Evolutionary conservation across 1,140 invertebrate genomes (phyloP).

Genomic region (Drosophila ananassae): DNA sequence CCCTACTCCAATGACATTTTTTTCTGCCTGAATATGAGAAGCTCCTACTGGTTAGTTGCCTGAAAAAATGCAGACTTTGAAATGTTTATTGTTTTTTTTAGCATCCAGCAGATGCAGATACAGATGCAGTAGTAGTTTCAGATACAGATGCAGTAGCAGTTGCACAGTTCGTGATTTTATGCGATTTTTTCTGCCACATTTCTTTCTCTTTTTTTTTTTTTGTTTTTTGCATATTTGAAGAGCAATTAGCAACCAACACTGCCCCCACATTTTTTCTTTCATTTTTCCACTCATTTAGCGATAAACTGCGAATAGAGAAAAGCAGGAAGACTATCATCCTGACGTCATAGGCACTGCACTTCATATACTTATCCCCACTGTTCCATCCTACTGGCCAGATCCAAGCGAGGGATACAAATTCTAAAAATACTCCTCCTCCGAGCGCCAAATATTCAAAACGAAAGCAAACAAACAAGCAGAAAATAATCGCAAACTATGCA

Average conservation of each 20-base stretch:
- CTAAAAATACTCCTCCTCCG: conserved; percentile 37
- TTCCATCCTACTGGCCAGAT: conserved; percentile 1
- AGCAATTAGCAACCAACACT: conserved; percentile 58
- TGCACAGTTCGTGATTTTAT: conserved; percentile 71
- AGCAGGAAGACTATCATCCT: conserved; percentile 7
- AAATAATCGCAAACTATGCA: conserved; percentile 19
- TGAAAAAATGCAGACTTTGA: conserved; percentile 37
- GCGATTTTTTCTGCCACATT: conserved; percentile 40
- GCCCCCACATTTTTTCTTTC: neutral
- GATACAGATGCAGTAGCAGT: conserved; percentile 26
- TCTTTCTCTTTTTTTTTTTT: conserved; percentile 10
- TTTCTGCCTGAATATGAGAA: conserved; percentile 54
- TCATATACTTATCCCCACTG: neutral
- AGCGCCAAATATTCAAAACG: conserved; percentile 21
- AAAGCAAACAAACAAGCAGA: conserved; percentile 27
- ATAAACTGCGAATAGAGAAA: conserved; percentile 51
- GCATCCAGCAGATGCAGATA: conserved; percentile 16
- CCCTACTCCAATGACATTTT: conserved; percentile 30
- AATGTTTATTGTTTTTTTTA: conserved; percentile 47
- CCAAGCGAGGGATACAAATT: conserved; percentile 19
- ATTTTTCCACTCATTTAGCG: conserved; percentile 29
- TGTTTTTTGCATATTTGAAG: conserved; percentile 57
- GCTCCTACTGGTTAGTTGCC: conserved; percentile 19
- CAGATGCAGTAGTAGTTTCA: conserved; percentile 34
- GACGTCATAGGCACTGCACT: conserved; percentile 54